Base-by-base conservation (phyloP, 2,797 vertebrate genomes). In the Xyrichtys novacula region DNA sequence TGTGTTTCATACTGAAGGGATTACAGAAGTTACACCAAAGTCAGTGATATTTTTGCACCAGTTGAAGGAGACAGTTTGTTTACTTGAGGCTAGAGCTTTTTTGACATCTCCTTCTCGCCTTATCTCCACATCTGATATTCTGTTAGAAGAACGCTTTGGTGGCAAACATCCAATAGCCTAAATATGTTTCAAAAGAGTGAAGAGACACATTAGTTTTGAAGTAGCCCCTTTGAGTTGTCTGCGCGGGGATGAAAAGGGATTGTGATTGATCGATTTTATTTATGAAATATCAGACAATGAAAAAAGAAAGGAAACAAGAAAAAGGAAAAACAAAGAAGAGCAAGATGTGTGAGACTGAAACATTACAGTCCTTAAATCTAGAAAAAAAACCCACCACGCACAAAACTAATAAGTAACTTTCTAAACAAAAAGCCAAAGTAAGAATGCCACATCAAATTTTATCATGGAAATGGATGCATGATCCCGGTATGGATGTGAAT, bases 111-210 rank as follows among this genome's bases (percentile, higher is more conserved):
- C 16, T 19, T n/a, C 36, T 50, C 31, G 34, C 40, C 46, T 58
- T 25, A 55, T 71, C 23, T 65, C 17, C 34, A 38, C n/a, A 39
- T 70, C 7, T 20, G 38, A 46, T 65, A 65, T 47, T 65, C 48
- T 46, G 3, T 61, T 42, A 5, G n/a, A 70, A 52, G 54, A 60
- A 64, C 54, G 32, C 11, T 53, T 65, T 7, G 17, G 54, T 1
- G 10, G 38, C 15, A 55, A 17, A 28, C 46, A 39, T 57, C 46
- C 15, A 19, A 36, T 23, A 38, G 17, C n/a, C 40, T 29, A 1
- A 48, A 59, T 28, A n/a, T 43, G 8, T 56, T 56, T 55, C 15
- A n/a, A 57, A 53, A 57, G 12, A 61, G 10, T 12, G 23, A 43
- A 38, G 19, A 42, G 15, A 53, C 1, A 36, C 17, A 16, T 44